Conservation (phyloP, 2,888 invertebrate genomes). For the Pterostichus madidus region DNA sequence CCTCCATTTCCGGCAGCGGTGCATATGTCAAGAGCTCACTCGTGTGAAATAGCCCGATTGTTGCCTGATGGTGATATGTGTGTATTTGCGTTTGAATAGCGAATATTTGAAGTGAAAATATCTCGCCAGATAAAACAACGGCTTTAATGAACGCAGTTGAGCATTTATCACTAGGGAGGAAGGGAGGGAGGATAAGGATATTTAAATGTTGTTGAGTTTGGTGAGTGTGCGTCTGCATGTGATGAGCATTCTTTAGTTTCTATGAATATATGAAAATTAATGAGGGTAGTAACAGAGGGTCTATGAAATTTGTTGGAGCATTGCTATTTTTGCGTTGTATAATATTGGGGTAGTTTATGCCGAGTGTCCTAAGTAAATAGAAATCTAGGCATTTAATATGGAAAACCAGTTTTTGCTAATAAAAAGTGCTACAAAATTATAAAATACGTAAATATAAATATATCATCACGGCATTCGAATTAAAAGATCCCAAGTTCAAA, state of each 20-base stretch:
- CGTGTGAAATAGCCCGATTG: slow-evolving; percentile 62
- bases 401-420: too few species aligned
- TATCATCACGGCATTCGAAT: too few species aligned
- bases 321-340: too few species aligned
- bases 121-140: slow-evolving; percentile 62
- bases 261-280: slow-evolving; percentile 4
- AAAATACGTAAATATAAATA: too few species aligned
- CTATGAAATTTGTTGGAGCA: too few species aligned
- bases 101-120: slow-evolving; percentile 57
- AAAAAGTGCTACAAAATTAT: too few species aligned
- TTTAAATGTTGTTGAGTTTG: not conserved
- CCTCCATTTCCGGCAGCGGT: slow-evolving; percentile 45
- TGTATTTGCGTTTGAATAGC: slow-evolving; percentile 61
- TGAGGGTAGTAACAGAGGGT: not conserved
- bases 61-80: slow-evolving; percentile 60
- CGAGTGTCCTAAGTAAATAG: too few species aligned
- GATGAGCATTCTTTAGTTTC: slow-evolving; percentile 4
- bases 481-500: too few species aligned
- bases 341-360: too few species aligned
- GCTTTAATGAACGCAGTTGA: slow-evolving; percentile 52
- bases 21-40: slow-evolving; percentile 65
- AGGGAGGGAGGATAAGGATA: not conserved
- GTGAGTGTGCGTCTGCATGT: not conserved
- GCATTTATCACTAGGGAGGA: slow-evolving; percentile 16
- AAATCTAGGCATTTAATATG: too few species aligned